Evolutionary conservation across 2,113 vertebrate species (phyloP), one percentile per base, ranked within the genome.

Genomic region (Megalops atlanticus): DNA sequence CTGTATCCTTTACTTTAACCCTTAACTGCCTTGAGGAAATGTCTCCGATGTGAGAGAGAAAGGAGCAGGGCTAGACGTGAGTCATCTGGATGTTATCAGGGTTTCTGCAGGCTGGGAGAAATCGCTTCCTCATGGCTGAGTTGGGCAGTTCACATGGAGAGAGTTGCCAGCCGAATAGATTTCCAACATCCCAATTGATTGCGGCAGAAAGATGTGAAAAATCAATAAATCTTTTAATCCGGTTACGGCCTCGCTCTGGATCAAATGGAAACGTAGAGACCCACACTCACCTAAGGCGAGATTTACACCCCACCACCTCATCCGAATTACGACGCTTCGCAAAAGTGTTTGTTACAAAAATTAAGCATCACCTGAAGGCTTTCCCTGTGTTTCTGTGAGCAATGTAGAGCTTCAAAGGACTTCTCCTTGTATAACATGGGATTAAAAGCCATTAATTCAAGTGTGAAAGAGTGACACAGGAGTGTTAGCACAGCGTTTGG

Each of bases 171-270:
- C 74, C 41, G 27, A 36, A 52, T 80, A 52, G 79, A 73, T 80
- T 54, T 74, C 69, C 79, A 82, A 85, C 84, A 83, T 87, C 90
- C 86, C 80, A 88, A 90, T 92, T 80, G 84, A 90, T 91, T 88
- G 84, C 81, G 4, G 38, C 86, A 80, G 87, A 83, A 84, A 78
- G 80, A 80, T 43, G 83, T 83, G 75, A 84, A 88, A 91, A 85
- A 88, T 89, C 84, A 74, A 86, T 84, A 79, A 84, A 89, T 93
- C 81, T 86, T 89, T 88, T 90, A 91, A 91, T 91, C 88, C 84
- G 78, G 87, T 92, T 89, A 87, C 82, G 80, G 84, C 83, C 45
- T 58, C 72, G 52, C 81, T 81, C 35, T 85, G 88, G 87, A 90
- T 91, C 87, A 88, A 90, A 92, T 92, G 40, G 80, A 85, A 78